A percentile compares a stretch with the other conserved stretches of the same genome.
Conservation (phyloP, 2,888 invertebrate species). For the Apomyelois bistriatella region DNA sequence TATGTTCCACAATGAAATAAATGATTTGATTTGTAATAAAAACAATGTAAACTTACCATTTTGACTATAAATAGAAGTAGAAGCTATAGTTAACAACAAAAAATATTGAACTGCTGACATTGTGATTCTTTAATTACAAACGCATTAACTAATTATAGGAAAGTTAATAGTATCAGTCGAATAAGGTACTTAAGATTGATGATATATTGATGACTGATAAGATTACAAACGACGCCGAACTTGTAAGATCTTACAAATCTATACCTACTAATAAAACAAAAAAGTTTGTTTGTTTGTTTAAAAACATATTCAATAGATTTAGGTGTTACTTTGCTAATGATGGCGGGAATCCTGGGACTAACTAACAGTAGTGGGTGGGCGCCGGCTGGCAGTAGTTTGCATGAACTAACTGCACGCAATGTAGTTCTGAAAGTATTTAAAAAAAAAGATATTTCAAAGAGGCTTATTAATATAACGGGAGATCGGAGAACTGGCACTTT, state of each 20-base stretch:
- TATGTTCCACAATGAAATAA: too few relatives aligned
- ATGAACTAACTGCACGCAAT: too few relatives aligned
- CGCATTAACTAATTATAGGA: not conserved
- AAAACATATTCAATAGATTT: too few relatives aligned
- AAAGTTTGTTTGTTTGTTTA: not conserved
- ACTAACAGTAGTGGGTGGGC: too few relatives aligned
- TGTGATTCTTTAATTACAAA: not conserved
- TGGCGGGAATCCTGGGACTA: too few relatives aligned
- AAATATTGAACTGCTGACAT: not conserved
- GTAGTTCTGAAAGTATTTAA: too few relatives aligned
- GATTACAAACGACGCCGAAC: not conserved
- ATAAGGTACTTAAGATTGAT: not conserved
- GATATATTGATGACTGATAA: not conserved
- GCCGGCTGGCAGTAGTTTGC: too few relatives aligned
- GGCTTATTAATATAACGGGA: too few relatives aligned
- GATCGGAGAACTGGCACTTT: too few relatives aligned
- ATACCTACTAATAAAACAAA: not conserved
- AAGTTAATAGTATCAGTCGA: not conserved
- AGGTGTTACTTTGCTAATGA: too few relatives aligned
- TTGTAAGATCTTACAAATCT: not conserved
- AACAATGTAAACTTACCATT: conserved; percentile 6
- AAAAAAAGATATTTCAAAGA: too few relatives aligned
- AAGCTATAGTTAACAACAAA: not conserved
- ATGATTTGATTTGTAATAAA: too few relatives aligned
- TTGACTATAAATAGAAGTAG: not conserved